These are phyloP conservation scores for Euleptes europaea DNA, from an alignment of 2,113 vertebrate species.

Conservation along the genomic window DNA sequence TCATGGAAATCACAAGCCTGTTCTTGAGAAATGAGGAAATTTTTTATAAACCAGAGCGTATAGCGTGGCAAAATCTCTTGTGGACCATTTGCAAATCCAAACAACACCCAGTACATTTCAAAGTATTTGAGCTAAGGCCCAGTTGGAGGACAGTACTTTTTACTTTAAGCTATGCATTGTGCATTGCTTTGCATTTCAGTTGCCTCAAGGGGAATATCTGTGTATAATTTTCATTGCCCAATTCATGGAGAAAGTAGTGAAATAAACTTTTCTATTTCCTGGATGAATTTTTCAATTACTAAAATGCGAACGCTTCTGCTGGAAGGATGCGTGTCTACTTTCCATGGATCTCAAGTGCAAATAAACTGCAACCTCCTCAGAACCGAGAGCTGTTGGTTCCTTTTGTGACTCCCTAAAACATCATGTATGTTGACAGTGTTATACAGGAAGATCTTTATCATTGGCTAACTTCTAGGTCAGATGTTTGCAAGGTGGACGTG, in stretches of 20 bases:
- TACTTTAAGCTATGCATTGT: slow-evolving; percentile 2
- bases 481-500: background rate
- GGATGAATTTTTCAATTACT: slow-evolving; percentile 4
- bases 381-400: background rate
- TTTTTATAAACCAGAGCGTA: slow-evolving; percentile 17
- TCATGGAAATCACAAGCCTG: slow-evolving; percentile 3
- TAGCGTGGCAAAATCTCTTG: slow-evolving; percentile 8
- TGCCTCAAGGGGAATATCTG: background rate
- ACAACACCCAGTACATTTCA: background rate
- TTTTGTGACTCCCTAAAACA: background rate
- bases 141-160: slow-evolving; percentile 15
- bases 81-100: slow-evolving; percentile 6
- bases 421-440: background rate
- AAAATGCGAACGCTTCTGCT: background rate
- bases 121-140: background rate
- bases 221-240: background rate
- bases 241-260: background rate
- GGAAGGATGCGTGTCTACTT: background rate
- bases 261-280: background rate
- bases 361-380: background rate
- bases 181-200: slow-evolving; percentile 3
- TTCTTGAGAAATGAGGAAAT: accelerated
- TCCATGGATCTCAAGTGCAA: background rate
- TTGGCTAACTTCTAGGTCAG: background rate
- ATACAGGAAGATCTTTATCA: background rate